Percentiles rank a stretch among this genome's conserved stretches.
phyloP scores from a whole-genome alignment of 1,140 invertebrate genomes.

The Campodea augens region DNA sequence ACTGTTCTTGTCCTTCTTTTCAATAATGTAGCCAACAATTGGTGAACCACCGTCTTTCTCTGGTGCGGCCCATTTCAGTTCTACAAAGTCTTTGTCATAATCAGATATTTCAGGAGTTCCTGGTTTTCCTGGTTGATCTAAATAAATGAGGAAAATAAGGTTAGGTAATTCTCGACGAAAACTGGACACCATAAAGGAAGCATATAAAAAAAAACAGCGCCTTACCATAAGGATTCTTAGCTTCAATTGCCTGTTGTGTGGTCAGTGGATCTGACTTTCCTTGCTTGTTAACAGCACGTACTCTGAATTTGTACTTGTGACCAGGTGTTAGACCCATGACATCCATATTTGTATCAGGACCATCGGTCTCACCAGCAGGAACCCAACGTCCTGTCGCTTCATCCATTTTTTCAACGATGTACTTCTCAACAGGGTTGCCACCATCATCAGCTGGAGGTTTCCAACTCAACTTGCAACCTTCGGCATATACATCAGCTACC shows the following conservation, averaged over 20 bases:
- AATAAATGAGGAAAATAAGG: constrained; percentile 9
- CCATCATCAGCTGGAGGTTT: constrained; percentile 79
- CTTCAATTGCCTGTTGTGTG: constrained; percentile 71
- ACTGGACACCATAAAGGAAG: neutral
- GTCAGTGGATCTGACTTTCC: constrained; percentile 87
- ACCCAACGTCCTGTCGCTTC: constrained; percentile 83
- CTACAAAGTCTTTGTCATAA: constrained; percentile 84
- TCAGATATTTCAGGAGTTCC: constrained; percentile 74
- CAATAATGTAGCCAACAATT: constrained; percentile 82
- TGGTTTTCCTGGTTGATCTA: constrained; percentile 62
- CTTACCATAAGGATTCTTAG: constrained; percentile 92
- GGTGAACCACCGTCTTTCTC: constrained; percentile 69
- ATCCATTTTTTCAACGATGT: constrained; percentile 86
- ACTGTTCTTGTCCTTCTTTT: constrained; percentile 81
- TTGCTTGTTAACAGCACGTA: constrained; percentile 85
- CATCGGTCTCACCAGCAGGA: constrained; percentile 69
- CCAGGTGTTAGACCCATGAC: constrained; percentile 63
- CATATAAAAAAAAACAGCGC: constrained; percentile 14
- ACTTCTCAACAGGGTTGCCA: constrained; percentile 72
- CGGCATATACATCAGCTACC: constrained; percentile 62
- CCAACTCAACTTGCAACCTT: constrained; percentile 71
- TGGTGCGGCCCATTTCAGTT: constrained; percentile 81
- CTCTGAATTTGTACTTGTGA: constrained; percentile 92
- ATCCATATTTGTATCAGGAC: constrained; percentile 46
- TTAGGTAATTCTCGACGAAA: too few species aligned